Conservation (phyloP, 1,140 invertebrate species). For the Agraylea sexmaculata region DNA sequence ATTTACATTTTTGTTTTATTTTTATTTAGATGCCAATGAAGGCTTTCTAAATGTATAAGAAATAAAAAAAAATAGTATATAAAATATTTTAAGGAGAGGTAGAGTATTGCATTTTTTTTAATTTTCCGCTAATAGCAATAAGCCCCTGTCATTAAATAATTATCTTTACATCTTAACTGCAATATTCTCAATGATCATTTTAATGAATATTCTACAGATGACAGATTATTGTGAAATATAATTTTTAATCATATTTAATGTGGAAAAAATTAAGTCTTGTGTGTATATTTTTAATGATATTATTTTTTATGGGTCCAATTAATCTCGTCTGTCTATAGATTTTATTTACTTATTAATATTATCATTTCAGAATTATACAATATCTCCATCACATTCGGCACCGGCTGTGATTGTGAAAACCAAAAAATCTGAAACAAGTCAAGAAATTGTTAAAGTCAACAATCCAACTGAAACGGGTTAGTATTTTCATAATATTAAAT, state of each 20-base stretch:
- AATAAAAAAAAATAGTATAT: background rate
- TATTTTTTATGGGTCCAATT: background rate
- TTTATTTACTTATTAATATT: background rate
- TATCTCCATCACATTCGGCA: constrained; percentile 19
- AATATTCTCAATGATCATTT: background rate
- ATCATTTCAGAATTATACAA: constrained; percentile 9
- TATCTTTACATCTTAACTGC: too few species aligned
- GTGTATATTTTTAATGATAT: background rate
- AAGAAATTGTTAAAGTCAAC: constrained; percentile 14
- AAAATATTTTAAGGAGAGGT: background rate
- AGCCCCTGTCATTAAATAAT: too few species aligned
- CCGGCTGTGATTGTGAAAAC: constrained; percentile 17
- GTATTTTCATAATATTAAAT: background rate
- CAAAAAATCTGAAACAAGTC: constrained; percentile 6
- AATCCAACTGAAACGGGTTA: constrained; percentile 13
- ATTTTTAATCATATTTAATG: background rate
- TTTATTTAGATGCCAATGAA: too few species aligned
- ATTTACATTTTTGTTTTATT: too few species aligned
- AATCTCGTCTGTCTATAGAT: background rate
- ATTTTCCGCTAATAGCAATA: too few species aligned
- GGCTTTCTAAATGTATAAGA: too few species aligned
- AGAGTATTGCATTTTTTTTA: too few species aligned
- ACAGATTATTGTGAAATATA: background rate
- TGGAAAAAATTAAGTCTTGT: background rate
- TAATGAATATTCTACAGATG: background rate